Percentiles rank a stretch among this genome's conserved stretches.
These are phyloP conservation scores for Phrynocephalus vlangalii DNA, from an alignment of 2,797 vertebrate species.

Conservation along the genomic window DNA sequence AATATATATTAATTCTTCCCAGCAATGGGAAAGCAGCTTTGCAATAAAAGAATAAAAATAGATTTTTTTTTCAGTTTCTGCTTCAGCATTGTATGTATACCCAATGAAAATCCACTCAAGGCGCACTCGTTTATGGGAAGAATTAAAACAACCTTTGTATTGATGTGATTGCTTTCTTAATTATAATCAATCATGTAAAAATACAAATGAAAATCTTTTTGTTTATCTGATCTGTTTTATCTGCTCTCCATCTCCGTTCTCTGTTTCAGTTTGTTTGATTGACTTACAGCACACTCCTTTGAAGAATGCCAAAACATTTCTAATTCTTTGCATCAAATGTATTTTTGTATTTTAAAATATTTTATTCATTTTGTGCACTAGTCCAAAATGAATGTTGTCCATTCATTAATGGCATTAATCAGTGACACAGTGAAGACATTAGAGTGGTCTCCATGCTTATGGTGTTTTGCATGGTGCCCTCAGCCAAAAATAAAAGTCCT, in stretches of 20 bases:
- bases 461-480: background rate
- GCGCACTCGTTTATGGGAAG: background rate
- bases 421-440: background rate
- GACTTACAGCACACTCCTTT: conserved; percentile 14
- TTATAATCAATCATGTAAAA: background rate
- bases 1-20: background rate
- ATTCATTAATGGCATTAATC: background rate
- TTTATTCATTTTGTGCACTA: conserved; percentile 1
- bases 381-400: background rate
- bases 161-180: conserved; percentile 23
- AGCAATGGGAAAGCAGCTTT: background rate
- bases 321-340: conserved; percentile 17
- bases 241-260: background rate
- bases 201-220: background rate
- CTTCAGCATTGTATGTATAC: background rate
- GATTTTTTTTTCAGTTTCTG: background rate
- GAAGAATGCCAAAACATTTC: conserved; percentile 10
- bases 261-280: background rate
- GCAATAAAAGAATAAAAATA: background rate
- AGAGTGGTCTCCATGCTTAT: background rate
- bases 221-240: background rate
- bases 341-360: background rate
- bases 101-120: background rate
- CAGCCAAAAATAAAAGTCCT: background rate
- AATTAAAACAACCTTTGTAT: background rate